Conservation (phyloP, 2,113 vertebrate genomes). For the Tragelaphus strepsiceros region DNA sequence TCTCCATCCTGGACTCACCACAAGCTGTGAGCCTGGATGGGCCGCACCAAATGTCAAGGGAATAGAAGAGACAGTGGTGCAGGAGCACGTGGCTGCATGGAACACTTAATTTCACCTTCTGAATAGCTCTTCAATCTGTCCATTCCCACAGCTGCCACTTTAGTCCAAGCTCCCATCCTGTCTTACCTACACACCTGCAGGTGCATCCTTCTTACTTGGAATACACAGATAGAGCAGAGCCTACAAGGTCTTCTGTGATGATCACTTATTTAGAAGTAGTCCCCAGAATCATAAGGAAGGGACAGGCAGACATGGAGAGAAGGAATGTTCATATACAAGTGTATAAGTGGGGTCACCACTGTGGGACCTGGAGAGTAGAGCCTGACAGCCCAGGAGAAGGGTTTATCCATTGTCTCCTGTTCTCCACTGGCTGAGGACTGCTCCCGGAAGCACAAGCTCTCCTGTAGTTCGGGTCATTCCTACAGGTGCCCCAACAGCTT, state of each 20-base stretch:
- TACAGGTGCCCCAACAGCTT: neutral
- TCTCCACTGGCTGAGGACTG: neutral
- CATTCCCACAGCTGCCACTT: neutral
- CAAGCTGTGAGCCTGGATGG: neutral
- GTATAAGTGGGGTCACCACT: rapidly evolving
- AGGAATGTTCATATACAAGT: neutral
- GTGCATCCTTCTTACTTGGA: neutral
- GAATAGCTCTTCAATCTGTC: neutral
- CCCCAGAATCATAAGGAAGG: neutral
- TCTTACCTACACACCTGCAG: neutral
- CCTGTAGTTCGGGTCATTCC: neutral
- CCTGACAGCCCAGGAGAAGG: neutral
- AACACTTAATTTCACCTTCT: neutral
- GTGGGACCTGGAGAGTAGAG: neutral
- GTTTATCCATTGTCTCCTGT: too few relatives aligned
- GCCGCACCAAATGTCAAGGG: neutral
- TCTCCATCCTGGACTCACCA: neutral
- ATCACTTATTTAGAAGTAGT: neutral
- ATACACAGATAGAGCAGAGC: neutral
- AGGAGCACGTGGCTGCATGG: too few relatives aligned
- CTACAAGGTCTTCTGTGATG: neutral
- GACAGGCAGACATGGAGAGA: neutral
- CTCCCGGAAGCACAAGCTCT: neutral
- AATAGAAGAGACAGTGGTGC: neutral
- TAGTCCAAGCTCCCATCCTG: neutral